These are phyloP conservation scores for Microctenopoma stevenorrisi DNA, from an alignment of 2,797 vertebrate species.

Conservation along the genomic window DNA sequence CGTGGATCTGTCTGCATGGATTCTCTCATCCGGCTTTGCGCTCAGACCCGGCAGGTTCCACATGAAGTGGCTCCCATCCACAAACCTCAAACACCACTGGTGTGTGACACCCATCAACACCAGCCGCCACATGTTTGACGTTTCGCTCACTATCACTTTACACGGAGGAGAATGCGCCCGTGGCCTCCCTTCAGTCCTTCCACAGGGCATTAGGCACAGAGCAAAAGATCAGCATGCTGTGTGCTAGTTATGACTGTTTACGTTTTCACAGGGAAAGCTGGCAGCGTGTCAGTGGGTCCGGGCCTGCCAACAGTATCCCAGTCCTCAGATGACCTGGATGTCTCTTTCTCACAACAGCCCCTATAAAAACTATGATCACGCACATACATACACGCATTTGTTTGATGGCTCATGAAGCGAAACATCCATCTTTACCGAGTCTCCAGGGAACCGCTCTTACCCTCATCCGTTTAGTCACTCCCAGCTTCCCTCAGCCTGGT, in stretches of 20 bases:
- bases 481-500: conserved; percentile 35
- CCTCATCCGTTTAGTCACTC: conserved; percentile 43
- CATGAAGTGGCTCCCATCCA: conserved; percentile 14
- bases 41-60: conserved; percentile 13
- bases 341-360: conserved; percentile 67
- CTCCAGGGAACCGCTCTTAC: conserved; percentile 46
- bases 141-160: conserved; percentile 49
- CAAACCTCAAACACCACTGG: conserved; percentile 23
- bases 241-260: conserved; percentile 70
- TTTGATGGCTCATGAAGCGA: conserved; percentile 45
- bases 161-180: conserved; percentile 51
- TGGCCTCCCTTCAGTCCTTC: conserved; percentile 70
- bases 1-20: conserved; percentile 16
- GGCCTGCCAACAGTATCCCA: conserved; percentile 66
- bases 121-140: conserved; percentile 38
- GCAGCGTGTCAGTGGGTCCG: conserved; percentile 51
- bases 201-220: conserved; percentile 61
- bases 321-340: conserved; percentile 69
- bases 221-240: conserved; percentile 59
- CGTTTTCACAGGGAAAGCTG: conserved; percentile 73
- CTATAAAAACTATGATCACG: conserved; percentile 62
- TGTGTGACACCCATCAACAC: conserved; percentile 39
- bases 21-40: conserved; percentile 18
- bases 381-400: conserved; percentile 4
- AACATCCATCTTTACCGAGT: conserved; percentile 58